These are phyloP conservation scores for Rhodophaea formosa DNA, from an alignment of 2,888 invertebrate species.

Conservation along the genomic window DNA sequence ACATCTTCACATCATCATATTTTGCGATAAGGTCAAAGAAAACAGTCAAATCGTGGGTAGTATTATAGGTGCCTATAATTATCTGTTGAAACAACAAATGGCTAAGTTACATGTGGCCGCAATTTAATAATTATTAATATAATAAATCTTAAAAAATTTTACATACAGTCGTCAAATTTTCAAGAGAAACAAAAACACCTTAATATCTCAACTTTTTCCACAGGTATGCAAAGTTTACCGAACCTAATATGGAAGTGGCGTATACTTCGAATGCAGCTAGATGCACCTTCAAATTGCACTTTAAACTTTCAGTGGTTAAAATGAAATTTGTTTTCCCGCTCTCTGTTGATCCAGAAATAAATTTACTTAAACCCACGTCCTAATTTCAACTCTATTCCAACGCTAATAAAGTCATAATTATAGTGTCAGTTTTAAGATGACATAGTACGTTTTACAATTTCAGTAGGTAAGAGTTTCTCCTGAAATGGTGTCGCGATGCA, in stretches of 20 bases:
- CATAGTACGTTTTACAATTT: constrained; percentile 36
- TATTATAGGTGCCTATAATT: too few relatives aligned
- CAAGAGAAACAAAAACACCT: too few relatives aligned
- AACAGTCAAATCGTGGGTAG: too few relatives aligned
- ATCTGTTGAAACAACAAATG: too few relatives aligned
- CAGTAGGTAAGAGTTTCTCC: constrained; percentile 48
- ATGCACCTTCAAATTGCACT: constrained; percentile 64
- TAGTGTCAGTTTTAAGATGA: constrained; percentile 2
- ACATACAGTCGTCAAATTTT: too few relatives aligned
- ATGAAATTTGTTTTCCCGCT: constrained; percentile 69
- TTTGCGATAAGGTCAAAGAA: too few relatives aligned
- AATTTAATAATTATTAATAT: too few relatives aligned
- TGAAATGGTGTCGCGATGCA: constrained; percentile 71
- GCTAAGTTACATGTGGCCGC: too few relatives aligned
- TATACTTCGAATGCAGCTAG: constrained; percentile 42
- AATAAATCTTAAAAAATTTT: too few relatives aligned
- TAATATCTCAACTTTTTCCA: too few relatives aligned
- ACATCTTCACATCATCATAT: too few relatives aligned
- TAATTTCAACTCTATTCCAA: constrained; percentile 27
- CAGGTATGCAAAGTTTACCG: not conserved
- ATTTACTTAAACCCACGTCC: constrained; percentile 29
- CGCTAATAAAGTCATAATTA: constrained; percentile 8
- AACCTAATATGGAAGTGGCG: constrained; percentile 25
- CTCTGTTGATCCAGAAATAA: constrained; percentile 62
- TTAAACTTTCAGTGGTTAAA: constrained; percentile 66